A percentile compares a stretch with the other conserved stretches of the same genome.
These are phyloP conservation scores for Nemurella pictetii DNA, from an alignment of 2,888 invertebrate genomes.

Conservation along the genomic window DNA sequence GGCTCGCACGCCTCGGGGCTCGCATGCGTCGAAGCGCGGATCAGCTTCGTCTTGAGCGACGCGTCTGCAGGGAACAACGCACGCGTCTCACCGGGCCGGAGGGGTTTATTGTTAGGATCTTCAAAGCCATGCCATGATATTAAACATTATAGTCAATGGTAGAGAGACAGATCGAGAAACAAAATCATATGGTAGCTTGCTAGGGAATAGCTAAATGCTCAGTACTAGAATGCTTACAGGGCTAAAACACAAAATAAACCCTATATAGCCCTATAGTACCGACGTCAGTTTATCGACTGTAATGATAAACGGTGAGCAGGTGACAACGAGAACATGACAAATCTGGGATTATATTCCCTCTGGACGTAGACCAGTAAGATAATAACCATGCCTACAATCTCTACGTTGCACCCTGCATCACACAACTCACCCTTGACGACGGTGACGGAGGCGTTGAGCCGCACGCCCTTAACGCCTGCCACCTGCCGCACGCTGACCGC, in stretches of 20 bases:
- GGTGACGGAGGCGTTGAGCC: constrained; percentile 64
- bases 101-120: neutral
- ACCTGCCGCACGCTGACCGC: constrained; percentile 64
- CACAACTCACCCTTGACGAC: constrained; percentile 58
- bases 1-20: constrained; percentile 70
- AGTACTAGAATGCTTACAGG: too few relatives aligned
- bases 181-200: too few relatives aligned
- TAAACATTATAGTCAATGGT: neutral
- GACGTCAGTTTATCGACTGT: too few relatives aligned
- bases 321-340: too few relatives aligned
- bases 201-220: too few relatives aligned
- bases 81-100: neutral
- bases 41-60: constrained; percentile 65
- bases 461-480: constrained; percentile 53
- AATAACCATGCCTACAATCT: too few relatives aligned
- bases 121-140: neutral
- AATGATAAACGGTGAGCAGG: too few relatives aligned
- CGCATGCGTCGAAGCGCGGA: constrained; percentile 61
- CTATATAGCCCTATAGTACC: too few relatives aligned
- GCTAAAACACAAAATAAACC: too few relatives aligned
- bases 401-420: neutral
- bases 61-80: constrained; percentile 59
- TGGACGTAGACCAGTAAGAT: too few relatives aligned
- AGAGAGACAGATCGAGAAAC: too few relatives aligned
- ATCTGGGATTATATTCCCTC: too few relatives aligned